These are phyloP conservation scores for Lasioglossum marginatum DNA, from an alignment of 2,888 invertebrate species.

Conservation along the genomic window DNA sequence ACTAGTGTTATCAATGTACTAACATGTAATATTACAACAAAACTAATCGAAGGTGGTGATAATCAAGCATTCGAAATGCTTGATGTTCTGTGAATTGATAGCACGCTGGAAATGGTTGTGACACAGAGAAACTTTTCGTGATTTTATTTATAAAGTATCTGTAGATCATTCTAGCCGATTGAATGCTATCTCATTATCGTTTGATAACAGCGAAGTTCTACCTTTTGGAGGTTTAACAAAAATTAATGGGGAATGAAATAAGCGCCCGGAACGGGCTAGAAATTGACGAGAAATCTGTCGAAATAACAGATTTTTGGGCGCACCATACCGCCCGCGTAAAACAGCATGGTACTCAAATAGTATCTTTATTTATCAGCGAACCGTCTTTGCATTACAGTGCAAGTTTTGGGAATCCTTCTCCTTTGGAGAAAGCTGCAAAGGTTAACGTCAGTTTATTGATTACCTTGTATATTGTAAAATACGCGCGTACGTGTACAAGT, in stretches of 20 bases:
- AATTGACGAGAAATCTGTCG: slow-evolving; percentile 91
- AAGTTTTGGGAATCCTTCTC: slow-evolving; percentile 85
- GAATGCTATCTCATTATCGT: neutral
- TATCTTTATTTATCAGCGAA: slow-evolving; percentile 92
- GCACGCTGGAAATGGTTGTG: slow-evolving; percentile 10
- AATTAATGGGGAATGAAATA: slow-evolving; percentile 91
- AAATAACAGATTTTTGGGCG: slow-evolving; percentile 92
- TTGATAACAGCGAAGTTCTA: slow-evolving; percentile 2
- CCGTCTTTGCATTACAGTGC: slow-evolving; percentile 85
- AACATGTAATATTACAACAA: neutral
- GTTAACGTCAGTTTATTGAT: slow-evolving; percentile 82
- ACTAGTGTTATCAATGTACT: neutral
- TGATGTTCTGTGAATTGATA: neutral
- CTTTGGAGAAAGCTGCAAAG: slow-evolving; percentile 91
- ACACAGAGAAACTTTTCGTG: neutral
- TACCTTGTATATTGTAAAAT: slow-evolving; percentile 17
- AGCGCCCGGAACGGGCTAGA: slow-evolving; percentile 90
- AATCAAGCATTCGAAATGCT: neutral
- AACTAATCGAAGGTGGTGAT: neutral
- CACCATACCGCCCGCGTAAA: slow-evolving; percentile 88
- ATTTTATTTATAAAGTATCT: slow-evolving; percentile 6
- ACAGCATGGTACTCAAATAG: slow-evolving; percentile 87
- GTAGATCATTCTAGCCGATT: neutral
- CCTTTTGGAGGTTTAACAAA: neutral
- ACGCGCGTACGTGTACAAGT: neutral